Percentiles rank a stretch among this genome's conserved stretches.
Conservation (phyloP, 2,797 vertebrate genomes). For the Pipistrellus pipistrellus region DNA sequence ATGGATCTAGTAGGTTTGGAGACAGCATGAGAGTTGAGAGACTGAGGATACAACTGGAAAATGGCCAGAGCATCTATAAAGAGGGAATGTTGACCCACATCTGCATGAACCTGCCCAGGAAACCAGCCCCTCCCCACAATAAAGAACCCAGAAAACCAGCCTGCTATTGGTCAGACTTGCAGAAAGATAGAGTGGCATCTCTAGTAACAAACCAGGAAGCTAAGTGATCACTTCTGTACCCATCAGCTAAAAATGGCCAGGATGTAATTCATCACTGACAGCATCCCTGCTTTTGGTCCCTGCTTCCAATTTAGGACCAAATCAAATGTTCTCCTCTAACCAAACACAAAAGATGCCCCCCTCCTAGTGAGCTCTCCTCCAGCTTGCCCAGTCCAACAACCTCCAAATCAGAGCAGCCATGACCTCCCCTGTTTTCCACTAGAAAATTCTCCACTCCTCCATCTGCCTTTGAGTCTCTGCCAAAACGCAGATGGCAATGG, state of each 20-base stretch:
- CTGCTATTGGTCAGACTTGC: not conserved
- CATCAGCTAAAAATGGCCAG: not conserved
- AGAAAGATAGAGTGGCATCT: not conserved
- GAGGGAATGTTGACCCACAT: not conserved
- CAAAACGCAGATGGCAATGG: fast-evolving
- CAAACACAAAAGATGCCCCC: fast-evolving
- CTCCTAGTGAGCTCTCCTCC: fast-evolving
- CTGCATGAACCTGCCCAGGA: not conserved
- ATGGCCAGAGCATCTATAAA: no score
- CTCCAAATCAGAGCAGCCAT: fast-evolving
- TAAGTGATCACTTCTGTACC: not conserved
- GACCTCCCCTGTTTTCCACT: no score
- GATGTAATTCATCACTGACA: not conserved
- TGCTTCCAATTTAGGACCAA: not conserved
- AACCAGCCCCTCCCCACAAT: no score
- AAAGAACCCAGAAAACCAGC: not conserved
- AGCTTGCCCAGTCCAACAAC: not conserved
- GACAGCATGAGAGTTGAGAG: not conserved
- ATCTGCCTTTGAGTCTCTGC: not conserved
- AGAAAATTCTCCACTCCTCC: not conserved
- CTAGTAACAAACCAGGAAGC: not conserved
- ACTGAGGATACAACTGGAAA: not conserved
- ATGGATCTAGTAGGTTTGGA: not conserved
- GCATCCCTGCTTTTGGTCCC: not conserved
- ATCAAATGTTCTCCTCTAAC: not conserved